Evolutionary conservation across 2,113 vertebrate species (phyloP).

Genomic region (Nestor notabilis): DNA sequence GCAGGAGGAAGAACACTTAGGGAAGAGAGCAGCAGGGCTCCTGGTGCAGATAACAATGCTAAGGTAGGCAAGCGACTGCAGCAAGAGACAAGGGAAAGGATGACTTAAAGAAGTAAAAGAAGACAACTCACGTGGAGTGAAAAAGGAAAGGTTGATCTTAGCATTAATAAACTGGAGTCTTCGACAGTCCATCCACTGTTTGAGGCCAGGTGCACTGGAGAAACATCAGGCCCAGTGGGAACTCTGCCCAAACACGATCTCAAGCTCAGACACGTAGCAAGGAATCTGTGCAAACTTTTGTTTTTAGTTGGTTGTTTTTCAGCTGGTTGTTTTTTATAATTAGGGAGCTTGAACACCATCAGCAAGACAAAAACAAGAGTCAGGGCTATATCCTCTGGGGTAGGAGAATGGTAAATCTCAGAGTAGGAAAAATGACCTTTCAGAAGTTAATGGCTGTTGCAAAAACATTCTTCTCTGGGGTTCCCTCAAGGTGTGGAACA

Average conservation of each 20-base stretch:
- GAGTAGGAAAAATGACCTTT: neutral
- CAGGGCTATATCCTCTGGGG: neutral
- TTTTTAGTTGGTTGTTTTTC: neutral
- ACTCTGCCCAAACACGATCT: neutral
- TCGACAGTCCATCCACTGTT: neutral
- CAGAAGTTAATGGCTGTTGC: neutral
- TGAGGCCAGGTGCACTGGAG: neutral
- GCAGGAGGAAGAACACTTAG: neutral
- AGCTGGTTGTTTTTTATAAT: neutral
- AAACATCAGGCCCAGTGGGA: neutral
- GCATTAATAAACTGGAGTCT: neutral
- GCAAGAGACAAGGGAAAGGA: neutral
- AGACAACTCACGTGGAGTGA: neutral
- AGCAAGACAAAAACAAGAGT: neutral
- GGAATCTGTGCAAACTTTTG: neutral
- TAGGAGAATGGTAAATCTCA: neutral
- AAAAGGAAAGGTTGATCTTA: neutral
- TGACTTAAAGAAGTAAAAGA: neutral
- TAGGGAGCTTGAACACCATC: neutral
- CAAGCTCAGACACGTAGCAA: neutral
- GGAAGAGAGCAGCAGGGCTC: neutral
- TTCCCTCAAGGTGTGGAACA: neutral
- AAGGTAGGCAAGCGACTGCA: neutral
- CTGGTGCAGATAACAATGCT: rapidly evolving
- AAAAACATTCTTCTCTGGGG: neutral